Conservation (phyloP, 2,113 vertebrate genomes). For the Epinephelus lanceolatus region DNA sequence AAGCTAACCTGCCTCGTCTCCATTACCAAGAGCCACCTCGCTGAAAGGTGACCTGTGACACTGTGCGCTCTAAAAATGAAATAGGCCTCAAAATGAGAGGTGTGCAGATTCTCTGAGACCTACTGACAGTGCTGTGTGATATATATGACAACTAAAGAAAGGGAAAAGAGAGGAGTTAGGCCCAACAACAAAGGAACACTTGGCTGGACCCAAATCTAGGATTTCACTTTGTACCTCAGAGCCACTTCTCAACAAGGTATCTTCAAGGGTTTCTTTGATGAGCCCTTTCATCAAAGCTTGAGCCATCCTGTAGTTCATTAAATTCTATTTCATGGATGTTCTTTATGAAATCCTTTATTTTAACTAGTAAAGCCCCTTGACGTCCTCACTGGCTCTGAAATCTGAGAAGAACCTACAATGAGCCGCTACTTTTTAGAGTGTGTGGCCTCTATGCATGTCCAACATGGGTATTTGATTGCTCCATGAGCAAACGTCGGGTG, state of each 20-base stretch:
- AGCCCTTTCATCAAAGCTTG: constrained; percentile 14
- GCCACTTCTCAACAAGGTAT: background rate
- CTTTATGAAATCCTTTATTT: background rate
- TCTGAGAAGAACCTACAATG: background rate
- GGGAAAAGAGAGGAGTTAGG: background rate
- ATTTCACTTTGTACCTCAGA: constrained; percentile 3
- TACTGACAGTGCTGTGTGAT: background rate
- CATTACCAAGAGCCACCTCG: constrained; percentile 1
- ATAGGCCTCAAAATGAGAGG: background rate
- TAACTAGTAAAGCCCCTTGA: background rate
- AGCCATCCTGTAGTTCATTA: background rate
- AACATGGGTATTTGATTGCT: constrained; percentile 49
- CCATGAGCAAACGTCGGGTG: constrained; percentile 45
- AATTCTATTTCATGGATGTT: background rate
- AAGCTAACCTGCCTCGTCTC: constrained; percentile 1
- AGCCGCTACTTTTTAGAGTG: background rate
- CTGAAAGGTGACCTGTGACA: constrained; percentile 6
- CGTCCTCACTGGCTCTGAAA: no score
- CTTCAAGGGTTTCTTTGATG: background rate
- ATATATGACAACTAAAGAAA: background rate
- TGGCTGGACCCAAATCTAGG: background rate
- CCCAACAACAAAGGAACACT: background rate
- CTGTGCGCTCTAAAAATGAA: constrained; percentile 3
- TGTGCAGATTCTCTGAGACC: background rate
- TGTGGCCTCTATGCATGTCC: constrained; percentile 43